Evolutionary conservation across 2,888 invertebrate genomes (phyloP).

Genomic region (Teinopalpus imperialis): DNA sequence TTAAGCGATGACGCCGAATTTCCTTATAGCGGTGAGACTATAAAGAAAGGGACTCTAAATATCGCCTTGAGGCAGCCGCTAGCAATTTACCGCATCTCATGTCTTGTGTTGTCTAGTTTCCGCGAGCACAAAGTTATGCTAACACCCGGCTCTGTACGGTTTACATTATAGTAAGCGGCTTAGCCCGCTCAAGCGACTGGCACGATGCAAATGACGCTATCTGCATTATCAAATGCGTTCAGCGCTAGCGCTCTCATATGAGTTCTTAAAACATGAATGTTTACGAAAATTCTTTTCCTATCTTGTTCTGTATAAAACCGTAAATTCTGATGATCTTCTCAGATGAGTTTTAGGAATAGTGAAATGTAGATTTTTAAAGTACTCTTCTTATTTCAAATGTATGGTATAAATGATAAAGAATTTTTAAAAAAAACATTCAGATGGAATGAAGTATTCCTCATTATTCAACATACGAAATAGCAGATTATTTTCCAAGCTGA

Average conservation of each 20-base stretch:
- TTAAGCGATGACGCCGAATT: neutral
- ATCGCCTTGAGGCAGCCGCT: constrained; percentile 18
- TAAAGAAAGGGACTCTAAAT: constrained; percentile 9
- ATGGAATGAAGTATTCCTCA: too few species aligned
- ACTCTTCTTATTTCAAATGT: too few species aligned
- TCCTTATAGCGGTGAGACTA: neutral
- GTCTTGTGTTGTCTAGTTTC: constrained; percentile 38
- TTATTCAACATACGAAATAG: too few species aligned
- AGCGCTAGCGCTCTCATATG: neutral
- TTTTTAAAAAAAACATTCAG: too few species aligned
- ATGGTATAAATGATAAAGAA: too few species aligned
- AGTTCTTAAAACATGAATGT: constrained; percentile 9
- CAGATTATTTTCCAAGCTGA: too few species aligned
- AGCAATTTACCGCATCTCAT: constrained; percentile 21
- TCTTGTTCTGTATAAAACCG: too few species aligned
- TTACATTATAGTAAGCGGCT: constrained; percentile 51
- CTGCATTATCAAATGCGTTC: constrained; percentile 35
- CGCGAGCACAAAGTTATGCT: constrained; percentile 53
- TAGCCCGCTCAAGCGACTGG: constrained; percentile 33
- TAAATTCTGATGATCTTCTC: too few species aligned
- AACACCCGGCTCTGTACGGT: constrained; percentile 45
- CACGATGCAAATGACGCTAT: constrained; percentile 42
- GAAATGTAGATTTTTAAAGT: too few species aligned
- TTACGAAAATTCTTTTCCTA: constrained; percentile 2
- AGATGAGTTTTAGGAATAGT: too few species aligned